A percentile compares a stretch with the other conserved stretches of the same genome.
These are phyloP conservation scores for Auanema sp. DNA, from an alignment of 2,888 invertebrate genomes.

Conservation along the genomic window DNA sequence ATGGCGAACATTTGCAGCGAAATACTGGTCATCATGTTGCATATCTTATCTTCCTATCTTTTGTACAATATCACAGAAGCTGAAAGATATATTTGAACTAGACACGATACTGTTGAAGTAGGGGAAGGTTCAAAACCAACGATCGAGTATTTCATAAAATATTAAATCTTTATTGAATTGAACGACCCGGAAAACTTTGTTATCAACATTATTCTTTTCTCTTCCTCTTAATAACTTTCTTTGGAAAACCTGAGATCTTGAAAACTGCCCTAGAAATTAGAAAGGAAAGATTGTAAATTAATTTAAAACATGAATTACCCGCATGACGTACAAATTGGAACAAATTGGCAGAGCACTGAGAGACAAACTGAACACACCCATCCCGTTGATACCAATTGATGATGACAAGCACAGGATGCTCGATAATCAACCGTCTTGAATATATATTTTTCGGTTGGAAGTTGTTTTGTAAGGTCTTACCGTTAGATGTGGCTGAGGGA, in stretches of 20 bases:
- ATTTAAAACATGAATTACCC: conserved; percentile 11
- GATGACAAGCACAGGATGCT: conserved; percentile 45
- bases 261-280: conserved; percentile 29
- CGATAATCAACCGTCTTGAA: conserved; percentile 41
- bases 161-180: too few species aligned
- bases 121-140: too few species aligned
- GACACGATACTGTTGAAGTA: too few species aligned
- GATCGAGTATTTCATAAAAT: too few species aligned
- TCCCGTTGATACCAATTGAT: conserved; percentile 34
- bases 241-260: conserved; percentile 31
- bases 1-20: conserved; percentile 27
- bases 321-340: conserved; percentile 44
- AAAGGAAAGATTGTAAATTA: neutral
- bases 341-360: conserved; percentile 41
- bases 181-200: conserved; percentile 2
- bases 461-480: neutral
- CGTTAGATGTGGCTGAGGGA: conserved; percentile 14
- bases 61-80: too few species aligned
- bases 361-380: conserved; percentile 47
- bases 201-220: conserved; percentile 20
- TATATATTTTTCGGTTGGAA: too few species aligned
- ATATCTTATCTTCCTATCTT: too few species aligned
- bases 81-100: too few species aligned
- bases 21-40: neutral
- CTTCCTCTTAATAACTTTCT: conserved; percentile 23